Conservation (phyloP, 1,140 invertebrate species). For the Nilaparvata lugens region DNA sequence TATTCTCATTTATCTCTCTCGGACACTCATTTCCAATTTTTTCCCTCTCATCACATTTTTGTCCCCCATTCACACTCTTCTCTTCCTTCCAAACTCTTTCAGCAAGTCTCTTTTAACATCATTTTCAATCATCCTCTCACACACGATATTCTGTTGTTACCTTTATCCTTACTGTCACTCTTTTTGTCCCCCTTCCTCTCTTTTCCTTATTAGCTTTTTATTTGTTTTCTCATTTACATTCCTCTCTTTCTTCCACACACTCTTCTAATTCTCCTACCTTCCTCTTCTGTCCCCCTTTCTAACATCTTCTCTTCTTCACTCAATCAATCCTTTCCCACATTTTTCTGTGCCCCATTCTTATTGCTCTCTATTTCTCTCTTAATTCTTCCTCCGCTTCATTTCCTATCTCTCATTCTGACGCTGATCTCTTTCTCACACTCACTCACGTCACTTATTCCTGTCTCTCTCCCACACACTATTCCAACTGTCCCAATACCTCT, state of each 20-base stretch:
- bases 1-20: no score
- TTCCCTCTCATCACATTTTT: no score
- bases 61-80: no score
- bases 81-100: no score
- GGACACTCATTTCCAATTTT: no score
- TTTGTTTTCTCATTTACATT: background rate
- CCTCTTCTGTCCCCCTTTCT: background rate
- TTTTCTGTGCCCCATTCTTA: background rate
- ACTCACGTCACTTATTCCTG: background rate
- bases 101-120: no score
- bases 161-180: background rate
- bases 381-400: no score
- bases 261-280: background rate
- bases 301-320: background rate
- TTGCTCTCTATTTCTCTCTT: background rate
- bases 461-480: background rate
- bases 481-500: no score
- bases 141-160: no score
- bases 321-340: background rate
- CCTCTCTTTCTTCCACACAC: background rate
- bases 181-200: background rate
- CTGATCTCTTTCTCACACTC: slow-evolving; percentile 1
- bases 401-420: no score
- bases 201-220: background rate
- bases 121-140: no score